Conservation (phyloP, 2,888 invertebrate species). For the Bellardia bayeri region DNA sequence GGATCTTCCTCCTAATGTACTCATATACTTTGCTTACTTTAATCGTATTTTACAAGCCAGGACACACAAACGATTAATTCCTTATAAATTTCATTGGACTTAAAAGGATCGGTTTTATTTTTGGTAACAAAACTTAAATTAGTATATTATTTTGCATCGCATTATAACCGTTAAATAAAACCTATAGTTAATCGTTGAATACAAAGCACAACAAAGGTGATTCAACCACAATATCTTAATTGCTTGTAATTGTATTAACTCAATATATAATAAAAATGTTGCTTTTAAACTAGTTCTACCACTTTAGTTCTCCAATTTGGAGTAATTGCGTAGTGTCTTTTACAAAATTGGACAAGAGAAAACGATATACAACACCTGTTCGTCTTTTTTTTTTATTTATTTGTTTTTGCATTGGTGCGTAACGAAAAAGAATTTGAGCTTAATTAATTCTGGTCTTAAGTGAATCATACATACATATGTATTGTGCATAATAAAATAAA, state of each 20-base stretch:
- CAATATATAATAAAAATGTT: neutral
- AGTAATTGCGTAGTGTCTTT: neutral
- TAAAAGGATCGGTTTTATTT: no score
- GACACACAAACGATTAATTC: no score
- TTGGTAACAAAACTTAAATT: no score
- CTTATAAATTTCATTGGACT: no score
- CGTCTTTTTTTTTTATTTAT: neutral
- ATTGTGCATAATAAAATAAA: neutral
- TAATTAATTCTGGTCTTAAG: neutral
- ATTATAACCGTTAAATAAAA: neutral
- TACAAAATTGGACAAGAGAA: neutral
- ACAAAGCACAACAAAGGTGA: neutral
- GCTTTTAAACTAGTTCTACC: neutral
- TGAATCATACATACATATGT: neutral
- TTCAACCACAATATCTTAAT: conserved; percentile 2
- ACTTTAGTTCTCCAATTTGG: neutral
- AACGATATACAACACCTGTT: conserved; percentile 2
- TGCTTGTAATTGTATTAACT: neutral
- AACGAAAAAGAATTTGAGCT: neutral
- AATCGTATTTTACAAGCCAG: no score
- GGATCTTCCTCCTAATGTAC: no score
- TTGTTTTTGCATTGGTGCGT: neutral
- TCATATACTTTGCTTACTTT: no score
- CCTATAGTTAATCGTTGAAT: no score
- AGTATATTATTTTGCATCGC: no score